Evolutionary conservation across 2,797 vertebrate genomes (phyloP), one percentile per base, ranked within the genome.

Genomic region (Chanos chanos): DNA sequence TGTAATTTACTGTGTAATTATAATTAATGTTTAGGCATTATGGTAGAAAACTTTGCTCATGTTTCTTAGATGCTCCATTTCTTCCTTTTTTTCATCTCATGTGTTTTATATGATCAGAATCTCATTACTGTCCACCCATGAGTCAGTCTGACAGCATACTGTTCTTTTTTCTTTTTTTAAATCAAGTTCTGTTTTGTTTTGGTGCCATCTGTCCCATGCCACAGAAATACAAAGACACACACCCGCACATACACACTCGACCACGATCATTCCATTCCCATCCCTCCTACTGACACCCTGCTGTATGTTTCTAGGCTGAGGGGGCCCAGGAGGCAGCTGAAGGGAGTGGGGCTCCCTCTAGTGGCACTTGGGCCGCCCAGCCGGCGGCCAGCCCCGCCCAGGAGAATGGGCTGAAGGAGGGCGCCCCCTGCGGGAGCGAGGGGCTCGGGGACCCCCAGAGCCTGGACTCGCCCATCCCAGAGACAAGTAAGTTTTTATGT

Each of bases 401-500:
- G 83, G 91, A 94, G 87, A 92, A 93, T 67, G 93, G 92, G 76
- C 77, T 94, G 55, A 93, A 91, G 81, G 89, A 91, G 24, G 77
- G 79, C 13, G 76, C 59, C 69, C 85, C 89, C 72, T 79, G 87
- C 77, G 83, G 77, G 78, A 71, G 76, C 50, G 89, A 86, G 70
- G 90, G 88, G 73, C 87, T 89, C 81, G 90, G 80, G 87, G 94
- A 94, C 86, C 78, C 83, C 60, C 91, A 89, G 84, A 89, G 83
- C 87, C 92, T 97, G 87, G 92, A 93, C 84, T 85, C 90, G 12
- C 84, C 82, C 81, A 98, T 98, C 88, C 94, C 92, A 74, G 95
- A 98, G 87, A 97, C 95, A 92, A 98, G 95, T 98, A 88, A 94
- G 95, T 94, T 54, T 76, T 59, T 36, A 51, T 61, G 54, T 33